Evolutionary conservation across 2,113 vertebrate species (phyloP).

Genomic region (Callaeas wilsoni): DNA sequence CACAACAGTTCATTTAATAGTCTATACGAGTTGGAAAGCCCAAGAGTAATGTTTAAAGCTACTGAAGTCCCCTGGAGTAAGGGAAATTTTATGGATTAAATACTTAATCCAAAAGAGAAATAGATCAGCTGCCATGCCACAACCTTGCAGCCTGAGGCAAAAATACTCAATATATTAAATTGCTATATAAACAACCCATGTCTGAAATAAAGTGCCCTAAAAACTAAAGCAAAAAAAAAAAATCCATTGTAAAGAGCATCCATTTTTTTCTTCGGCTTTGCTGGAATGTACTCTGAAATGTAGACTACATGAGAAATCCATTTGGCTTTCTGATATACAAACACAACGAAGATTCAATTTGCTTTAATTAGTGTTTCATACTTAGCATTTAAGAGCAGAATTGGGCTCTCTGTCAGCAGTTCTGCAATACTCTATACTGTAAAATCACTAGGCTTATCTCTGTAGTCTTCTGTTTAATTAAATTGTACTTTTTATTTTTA

Average conservation of each 20-base stretch:
- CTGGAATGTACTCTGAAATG: background rate
- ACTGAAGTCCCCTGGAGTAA: background rate
- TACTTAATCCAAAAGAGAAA: conserved; percentile 45
- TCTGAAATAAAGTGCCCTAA: conserved; percentile 13
- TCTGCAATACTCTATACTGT: background rate
- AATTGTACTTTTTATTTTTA: background rate
- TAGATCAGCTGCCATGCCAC: conserved; percentile 44
- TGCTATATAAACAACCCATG: conserved; percentile 30
- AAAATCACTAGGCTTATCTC: background rate
- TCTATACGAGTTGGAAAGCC: conserved; percentile 1
- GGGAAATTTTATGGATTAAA: conserved; percentile 43
- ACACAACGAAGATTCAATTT: background rate
- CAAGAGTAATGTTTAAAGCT: conserved; percentile 29
- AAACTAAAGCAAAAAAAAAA: background rate
- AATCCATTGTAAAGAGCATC: background rate
- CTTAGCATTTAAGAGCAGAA: background rate
- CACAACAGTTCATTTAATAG: conserved; percentile 18
- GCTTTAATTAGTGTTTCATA: background rate
- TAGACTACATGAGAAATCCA: background rate
- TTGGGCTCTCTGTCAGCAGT: background rate
- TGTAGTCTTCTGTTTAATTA: conserved; percentile 10
- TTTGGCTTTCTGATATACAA: background rate
- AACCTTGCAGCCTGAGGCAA: conserved; percentile 38
- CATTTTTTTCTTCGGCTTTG: background rate
- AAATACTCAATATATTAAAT: conserved; percentile 49